phyloP scores from a whole-genome alignment of 1,140 invertebrate species.

The Eubasilissa regina region DNA sequence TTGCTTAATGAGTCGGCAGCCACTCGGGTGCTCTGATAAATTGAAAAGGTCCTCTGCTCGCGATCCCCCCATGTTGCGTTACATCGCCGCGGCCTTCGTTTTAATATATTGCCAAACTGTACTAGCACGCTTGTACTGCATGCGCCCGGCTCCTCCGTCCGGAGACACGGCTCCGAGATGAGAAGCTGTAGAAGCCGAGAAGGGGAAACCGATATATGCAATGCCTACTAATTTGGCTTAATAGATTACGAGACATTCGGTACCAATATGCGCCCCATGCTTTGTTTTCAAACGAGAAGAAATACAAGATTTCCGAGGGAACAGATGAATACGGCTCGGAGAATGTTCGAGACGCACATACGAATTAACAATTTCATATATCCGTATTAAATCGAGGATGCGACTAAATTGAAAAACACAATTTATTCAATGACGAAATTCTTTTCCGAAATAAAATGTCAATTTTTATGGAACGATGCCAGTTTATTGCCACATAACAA shows the following conservation, averaged over 20 bases:
- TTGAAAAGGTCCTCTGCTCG: conserved; percentile 2
- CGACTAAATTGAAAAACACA: too few species aligned
- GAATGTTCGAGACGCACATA: too few species aligned
- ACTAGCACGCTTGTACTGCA: neutral
- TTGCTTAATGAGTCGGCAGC: conserved; percentile 37
- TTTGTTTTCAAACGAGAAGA: neutral
- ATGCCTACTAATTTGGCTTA: conserved; percentile 40
- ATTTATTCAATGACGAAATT: too few species aligned
- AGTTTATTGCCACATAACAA: conserved; percentile 36
- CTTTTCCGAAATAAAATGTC: conserved; percentile 23
- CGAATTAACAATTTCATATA: too few species aligned
- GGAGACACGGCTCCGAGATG: neutral
- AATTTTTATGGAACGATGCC: conserved; percentile 24
- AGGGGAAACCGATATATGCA: conserved; percentile 28
- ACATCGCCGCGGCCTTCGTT: conserved; percentile 19
- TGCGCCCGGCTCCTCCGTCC: neutral
- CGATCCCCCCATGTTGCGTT: neutral
- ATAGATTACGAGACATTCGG: neutral
- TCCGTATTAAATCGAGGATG: too few species aligned
- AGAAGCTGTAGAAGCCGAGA: neutral
- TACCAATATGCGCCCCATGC: neutral
- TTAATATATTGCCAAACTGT: conserved; percentile 24
- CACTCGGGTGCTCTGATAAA: conserved; percentile 15
- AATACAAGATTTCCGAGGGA: neutral
- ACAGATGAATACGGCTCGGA: too few species aligned